phyloP scores from a whole-genome alignment of 2,797 vertebrate species.

The Coluber constrictor region DNA sequence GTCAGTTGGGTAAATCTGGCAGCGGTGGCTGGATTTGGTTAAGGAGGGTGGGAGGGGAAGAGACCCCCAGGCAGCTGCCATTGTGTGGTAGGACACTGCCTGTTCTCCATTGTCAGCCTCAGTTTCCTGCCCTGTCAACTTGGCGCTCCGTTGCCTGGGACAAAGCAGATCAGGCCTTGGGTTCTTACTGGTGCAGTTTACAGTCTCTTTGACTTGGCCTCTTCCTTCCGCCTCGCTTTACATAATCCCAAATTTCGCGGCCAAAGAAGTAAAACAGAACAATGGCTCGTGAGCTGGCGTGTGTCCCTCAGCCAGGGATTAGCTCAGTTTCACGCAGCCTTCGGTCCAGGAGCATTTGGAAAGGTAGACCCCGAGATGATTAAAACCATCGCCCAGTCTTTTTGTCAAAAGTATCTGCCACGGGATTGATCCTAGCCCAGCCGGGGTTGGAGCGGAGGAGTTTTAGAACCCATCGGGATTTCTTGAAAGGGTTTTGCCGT shows the following conservation, averaged over 20 bases:
- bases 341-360: neutral
- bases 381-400: no score
- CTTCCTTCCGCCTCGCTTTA: neutral
- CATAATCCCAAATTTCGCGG: neutral
- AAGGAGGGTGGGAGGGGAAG: neutral
- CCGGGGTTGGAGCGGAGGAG: neutral
- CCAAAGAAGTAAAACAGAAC: neutral
- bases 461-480: neutral
- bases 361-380: neutral
- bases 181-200: neutral
- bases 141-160: neutral
- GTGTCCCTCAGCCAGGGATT: neutral
- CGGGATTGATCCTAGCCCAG: neutral
- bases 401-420: no score
- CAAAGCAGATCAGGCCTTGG: neutral
- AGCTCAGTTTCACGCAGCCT: neutral
- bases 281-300: neutral
- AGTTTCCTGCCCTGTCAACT: slow-evolving; percentile 10
- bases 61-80: slow-evolving; percentile 1
- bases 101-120: neutral
- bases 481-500: neutral
- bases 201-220: neutral
- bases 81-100: neutral
- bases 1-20: neutral
- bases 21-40: neutral